These are phyloP conservation scores for Cheilosia variabilis DNA, from an alignment of 2,888 invertebrate genomes.

Conservation along the genomic window DNA sequence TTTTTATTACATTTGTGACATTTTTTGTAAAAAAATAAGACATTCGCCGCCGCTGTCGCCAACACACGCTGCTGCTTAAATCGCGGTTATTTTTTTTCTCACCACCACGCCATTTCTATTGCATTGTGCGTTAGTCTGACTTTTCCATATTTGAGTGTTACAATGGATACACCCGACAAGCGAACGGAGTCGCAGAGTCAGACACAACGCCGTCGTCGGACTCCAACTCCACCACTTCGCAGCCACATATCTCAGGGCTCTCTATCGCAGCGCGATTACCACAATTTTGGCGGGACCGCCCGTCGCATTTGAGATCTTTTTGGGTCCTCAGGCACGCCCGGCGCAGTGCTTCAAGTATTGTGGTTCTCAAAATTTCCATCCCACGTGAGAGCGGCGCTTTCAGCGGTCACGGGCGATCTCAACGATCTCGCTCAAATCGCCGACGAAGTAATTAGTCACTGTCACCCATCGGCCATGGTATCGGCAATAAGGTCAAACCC, in stretches of 20 bases:
- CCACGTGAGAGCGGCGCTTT: neutral
- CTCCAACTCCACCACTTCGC: no score
- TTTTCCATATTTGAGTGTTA: no score
- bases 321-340: conserved; percentile 10
- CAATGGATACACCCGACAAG: no score
- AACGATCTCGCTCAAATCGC: conserved; percentile 3
- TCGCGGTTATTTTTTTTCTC: no score
- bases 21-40: no score
- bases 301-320: conserved; percentile 27
- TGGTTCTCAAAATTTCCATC: neutral
- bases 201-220: no score
- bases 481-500: conserved; percentile 10
- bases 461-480: neutral
- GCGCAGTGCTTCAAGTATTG: conserved; percentile 12
- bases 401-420: conserved; percentile 6
- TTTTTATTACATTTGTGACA: no score
- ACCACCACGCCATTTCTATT: no score
- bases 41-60: no score
- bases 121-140: no score
- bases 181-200: no score
- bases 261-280: conserved; percentile 13
- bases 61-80: no score
- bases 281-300: conserved; percentile 31
- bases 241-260: neutral
- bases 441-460: conserved; percentile 1